phyloP scores from a whole-genome alignment of 2,888 invertebrate species.

The Drosophila leonis region DNA sequence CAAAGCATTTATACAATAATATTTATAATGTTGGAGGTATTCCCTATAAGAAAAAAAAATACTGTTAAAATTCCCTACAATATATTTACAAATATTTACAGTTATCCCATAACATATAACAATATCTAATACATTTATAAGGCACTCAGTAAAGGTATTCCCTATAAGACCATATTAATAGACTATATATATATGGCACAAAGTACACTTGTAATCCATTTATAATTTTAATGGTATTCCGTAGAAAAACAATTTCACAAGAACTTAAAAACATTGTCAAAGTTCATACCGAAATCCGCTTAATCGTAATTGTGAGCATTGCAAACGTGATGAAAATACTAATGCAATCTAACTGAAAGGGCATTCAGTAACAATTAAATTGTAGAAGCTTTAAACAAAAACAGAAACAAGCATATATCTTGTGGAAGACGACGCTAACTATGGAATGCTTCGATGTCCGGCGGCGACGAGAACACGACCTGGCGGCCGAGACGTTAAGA shows the following conservation, averaged over 20 bases:
- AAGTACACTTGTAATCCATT: background rate
- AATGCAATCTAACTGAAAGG: constrained; percentile 28
- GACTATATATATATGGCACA: too few relatives aligned
- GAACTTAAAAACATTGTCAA: background rate
- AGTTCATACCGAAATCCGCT: background rate
- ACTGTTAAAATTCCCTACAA: too few relatives aligned
- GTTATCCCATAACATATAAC: background rate
- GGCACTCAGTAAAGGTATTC: background rate
- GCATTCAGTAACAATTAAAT: constrained; percentile 67
- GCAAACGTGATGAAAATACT: constrained; percentile 11
- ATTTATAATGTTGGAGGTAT: too few relatives aligned
- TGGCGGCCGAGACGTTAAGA: constrained; percentile 26
- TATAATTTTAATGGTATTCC: background rate
- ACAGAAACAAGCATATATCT: constrained; percentile 16
- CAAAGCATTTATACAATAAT: too few relatives aligned
- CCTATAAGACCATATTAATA: background rate
- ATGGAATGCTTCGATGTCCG: constrained; percentile 53
- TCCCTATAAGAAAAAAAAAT: background rate
- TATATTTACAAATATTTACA: background rate
- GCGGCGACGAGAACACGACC: constrained; percentile 46
- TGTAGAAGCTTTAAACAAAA: constrained; percentile 34
- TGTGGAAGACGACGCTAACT: constrained; percentile 38
- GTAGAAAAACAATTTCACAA: constrained; percentile 2
- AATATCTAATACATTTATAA: background rate
- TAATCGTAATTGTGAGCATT: background rate